These are phyloP conservation scores for Cephalopholis sonnerati DNA, from an alignment of 2,113 vertebrate species.

Conservation along the genomic window DNA sequence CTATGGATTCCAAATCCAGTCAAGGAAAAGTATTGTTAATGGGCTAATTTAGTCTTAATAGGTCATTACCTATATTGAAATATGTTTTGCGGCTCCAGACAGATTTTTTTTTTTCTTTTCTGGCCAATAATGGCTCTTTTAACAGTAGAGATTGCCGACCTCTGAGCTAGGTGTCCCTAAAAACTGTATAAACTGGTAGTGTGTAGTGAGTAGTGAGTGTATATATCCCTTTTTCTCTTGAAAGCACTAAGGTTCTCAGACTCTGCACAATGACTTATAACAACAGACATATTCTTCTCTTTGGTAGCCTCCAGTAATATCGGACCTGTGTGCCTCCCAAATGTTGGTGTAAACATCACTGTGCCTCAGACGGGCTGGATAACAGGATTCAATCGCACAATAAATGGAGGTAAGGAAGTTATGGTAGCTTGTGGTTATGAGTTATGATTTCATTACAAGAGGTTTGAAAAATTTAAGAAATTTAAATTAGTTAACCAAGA, in stretches of 20 bases:
- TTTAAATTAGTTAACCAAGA: not conserved
- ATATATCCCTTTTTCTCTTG: not conserved
- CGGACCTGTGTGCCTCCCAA: constrained; percentile 73
- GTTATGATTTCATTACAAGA: not conserved
- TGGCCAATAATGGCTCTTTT: no score
- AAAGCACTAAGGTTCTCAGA: not conserved
- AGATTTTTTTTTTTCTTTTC: no score
- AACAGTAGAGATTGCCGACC: no score
- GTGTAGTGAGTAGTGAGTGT: no score
- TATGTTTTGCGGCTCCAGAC: no score
- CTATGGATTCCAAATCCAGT: no score
- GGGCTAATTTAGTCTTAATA: no score
- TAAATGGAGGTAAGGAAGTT: constrained; percentile 44
- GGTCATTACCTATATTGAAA: no score
- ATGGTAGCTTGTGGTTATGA: not conserved
- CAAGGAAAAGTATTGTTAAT: no score
- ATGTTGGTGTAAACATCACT: constrained; percentile 54
- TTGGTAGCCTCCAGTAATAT: constrained; percentile 34
- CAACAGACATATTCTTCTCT: not conserved
- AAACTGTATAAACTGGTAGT: not conserved
- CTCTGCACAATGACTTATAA: not conserved
- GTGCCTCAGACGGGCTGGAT: constrained; percentile 57
- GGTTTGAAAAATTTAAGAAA: not conserved
- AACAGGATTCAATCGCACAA: constrained; percentile 37
- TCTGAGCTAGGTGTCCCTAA: not conserved